Percentiles rank a stretch among this genome's conserved stretches.
Evolutionary conservation across 2,797 vertebrate genomes (phyloP).

Genomic region (Lutjanus argentimaculatus): DNA sequence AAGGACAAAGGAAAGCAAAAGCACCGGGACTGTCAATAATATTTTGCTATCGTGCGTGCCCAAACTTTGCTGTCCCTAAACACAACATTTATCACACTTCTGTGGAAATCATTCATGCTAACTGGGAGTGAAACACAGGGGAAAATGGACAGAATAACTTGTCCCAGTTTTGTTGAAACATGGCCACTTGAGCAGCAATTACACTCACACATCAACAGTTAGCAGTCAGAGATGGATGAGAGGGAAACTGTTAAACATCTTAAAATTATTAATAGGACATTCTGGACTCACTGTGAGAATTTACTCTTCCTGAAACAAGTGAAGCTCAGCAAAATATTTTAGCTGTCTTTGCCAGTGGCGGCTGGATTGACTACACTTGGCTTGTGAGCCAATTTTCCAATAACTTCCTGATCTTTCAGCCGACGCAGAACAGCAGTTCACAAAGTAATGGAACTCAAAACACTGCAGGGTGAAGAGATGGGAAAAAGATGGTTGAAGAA

Average conservation of each 20-base stretch:
- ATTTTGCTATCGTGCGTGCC: not conserved
- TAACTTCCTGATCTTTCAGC: slow-evolving; percentile 31
- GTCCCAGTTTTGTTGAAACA: slow-evolving; percentile 5
- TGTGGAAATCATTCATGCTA: slow-evolving; percentile 2
- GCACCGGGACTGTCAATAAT: slow-evolving; percentile 10
- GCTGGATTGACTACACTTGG: slow-evolving; percentile 26
- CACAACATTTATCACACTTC: not conserved
- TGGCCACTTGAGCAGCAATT: slow-evolving; percentile 7
- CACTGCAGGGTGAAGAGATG: slow-evolving; percentile 19
- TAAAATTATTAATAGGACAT: slow-evolving; percentile 34
- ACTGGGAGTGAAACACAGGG: not conserved
- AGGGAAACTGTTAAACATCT: slow-evolving; percentile 31
- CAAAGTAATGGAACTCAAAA: slow-evolving; percentile 21
- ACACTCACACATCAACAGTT: not conserved
- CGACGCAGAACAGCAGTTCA: slow-evolving; percentile 25
- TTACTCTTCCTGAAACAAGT: slow-evolving; percentile 28
- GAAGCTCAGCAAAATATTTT: slow-evolving; percentile 25
- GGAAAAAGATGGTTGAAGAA: slow-evolving; percentile 3
- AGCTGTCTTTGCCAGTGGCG: slow-evolving; percentile 23
- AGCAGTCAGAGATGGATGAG: slow-evolving; percentile 11
- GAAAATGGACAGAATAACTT: not conserved
- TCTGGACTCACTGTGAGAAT: slow-evolving; percentile 31
- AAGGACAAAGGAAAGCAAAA: not conserved
- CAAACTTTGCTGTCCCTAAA: not conserved
- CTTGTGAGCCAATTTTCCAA: slow-evolving; percentile 37